Evolutionary conservation across 2,797 vertebrate species (phyloP), one percentile per base, ranked within the genome.

Genomic region (Phoebastria nigripes): DNA sequence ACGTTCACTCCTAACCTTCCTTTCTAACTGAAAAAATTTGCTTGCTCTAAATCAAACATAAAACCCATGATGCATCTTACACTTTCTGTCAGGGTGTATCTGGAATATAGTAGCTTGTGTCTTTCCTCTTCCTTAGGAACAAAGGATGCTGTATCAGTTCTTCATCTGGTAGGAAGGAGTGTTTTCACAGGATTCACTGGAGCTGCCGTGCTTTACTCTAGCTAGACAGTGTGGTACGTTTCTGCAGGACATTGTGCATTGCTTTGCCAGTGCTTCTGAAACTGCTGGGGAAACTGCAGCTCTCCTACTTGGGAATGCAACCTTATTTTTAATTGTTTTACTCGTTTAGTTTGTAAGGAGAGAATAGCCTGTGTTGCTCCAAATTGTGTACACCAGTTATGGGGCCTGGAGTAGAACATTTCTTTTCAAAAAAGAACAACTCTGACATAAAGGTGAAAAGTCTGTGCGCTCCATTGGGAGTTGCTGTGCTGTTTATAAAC

Each of bases 381-480:
- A 87, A 16, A 55, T 51, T 39, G 59, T 35, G 9, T 65, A 11
- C 13, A 20, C 25, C 0, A 3, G 29, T 80, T 65, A 9, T 20
- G 20, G 62, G 41, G 9, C 37, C 17, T 44, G 42, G 31, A 31
- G 31, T 29, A 72, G 39, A 76, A 42, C 3, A 2, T n/a, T 37
- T 52, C 4, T 80, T 82, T 86, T 83, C 39, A 33, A 71, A 72
- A 39, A 1, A 44, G 39, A 76, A 5, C 41, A 54, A 18, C n/a
- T 89, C 37, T 52, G n/a, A 42, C 33, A 35, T 17, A 29, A 52
- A 79, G 39, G 58, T 59, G 71, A 71, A 80, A 79, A 41, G 41
- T 56, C 80, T 39, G 13, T 66, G 26, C 0, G 0, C 9, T 31
- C 65, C 8, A 0, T 1, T 81, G 66, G 58, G 69, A 62, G 14